Base-by-base conservation (phyloP, 2,797 vertebrate species). In the Dipus sagitta region DNA sequence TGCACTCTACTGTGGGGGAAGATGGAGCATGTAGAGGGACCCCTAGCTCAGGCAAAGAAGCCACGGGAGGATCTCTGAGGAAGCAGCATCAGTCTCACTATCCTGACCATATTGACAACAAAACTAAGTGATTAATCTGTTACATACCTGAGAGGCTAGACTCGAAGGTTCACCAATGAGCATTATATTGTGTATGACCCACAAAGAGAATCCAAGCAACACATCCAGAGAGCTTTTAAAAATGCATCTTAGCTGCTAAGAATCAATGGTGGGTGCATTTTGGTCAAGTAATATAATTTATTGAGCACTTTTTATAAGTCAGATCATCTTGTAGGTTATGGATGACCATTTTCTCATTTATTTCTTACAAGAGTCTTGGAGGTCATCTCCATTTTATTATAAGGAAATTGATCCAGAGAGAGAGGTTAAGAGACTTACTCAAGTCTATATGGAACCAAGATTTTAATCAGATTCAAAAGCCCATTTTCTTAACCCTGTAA, bases 371-470 rank as follows among this genome's bases (percentile, higher is more conserved):
- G 42, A 86, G 20, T 87, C 32, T 90, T 62, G 17, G 9, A n/a
- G 21, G 26, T 88, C 76, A 68, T 62, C 32, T 92, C 68, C 68
- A 88, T 82, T 83, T 67, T 67, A 65, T 42, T 60, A 67, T 38
- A 90, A 88, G 10, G 32, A 81, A 84, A 87, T 17, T 54, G 34
- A 93, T 18, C 13, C 34, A 83, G 47, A 84, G 20, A 84, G 20
- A 90, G n/a, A 87, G 8, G 26, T 83, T 68, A 79, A 68, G 78
- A 96, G 74, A 77, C 60, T 92, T 71, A 47, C 38, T 76, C 60
- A 64, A 81, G 14, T n/a, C 90, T 76, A 67, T 64, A 68, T 17
- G 67, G 28, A 88, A 62, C 8, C 58, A 85, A 32, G 26, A 94
- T 71, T 90, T 93, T 70, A 83, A 86, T 30, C 6, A 62, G 38